Conservation (phyloP, 2,888 invertebrate species). For the Acleris laterana region DNA sequence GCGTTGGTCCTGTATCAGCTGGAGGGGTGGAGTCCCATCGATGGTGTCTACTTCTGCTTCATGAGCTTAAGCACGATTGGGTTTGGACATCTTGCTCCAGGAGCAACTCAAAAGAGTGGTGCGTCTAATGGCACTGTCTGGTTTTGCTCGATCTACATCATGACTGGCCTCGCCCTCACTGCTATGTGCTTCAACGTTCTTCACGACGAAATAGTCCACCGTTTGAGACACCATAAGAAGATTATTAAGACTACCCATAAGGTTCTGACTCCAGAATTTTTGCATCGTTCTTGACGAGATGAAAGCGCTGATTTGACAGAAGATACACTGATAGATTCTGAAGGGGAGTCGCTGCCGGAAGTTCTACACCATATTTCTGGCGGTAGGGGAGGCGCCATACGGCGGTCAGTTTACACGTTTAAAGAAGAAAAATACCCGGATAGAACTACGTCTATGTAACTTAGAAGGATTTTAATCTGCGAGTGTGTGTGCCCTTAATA, state of each 20-base stretch:
- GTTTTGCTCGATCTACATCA: conserved; percentile 95
- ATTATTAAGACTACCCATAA: conserved; percentile 70
- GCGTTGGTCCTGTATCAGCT: conserved; percentile 94
- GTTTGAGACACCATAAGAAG: conserved; percentile 86
- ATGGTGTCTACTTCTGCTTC: conserved; percentile 97
- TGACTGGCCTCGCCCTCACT: conserved; percentile 94
- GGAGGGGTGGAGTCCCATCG: conserved; percentile 96
- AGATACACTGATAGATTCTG: conserved; percentile 72
- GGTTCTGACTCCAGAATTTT: conserved; percentile 71
- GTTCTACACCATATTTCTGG: conserved; percentile 75
- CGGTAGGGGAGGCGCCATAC: conserved; percentile 66
- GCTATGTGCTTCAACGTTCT: conserved; percentile 96
- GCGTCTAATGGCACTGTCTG: conserved; percentile 89
- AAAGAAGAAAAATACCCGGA: conserved; percentile 71
- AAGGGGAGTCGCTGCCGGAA: conserved; percentile 76
- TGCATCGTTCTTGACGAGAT: conserved; percentile 80
- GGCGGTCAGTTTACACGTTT: conserved; percentile 71
- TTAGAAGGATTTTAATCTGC: conserved; percentile 17
- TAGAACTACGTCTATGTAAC: conserved; percentile 68
- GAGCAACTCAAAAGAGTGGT: conserved; percentile 80
- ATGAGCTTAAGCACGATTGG: conserved; percentile 97
- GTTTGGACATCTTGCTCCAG: conserved; percentile 93
- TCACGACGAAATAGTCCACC: conserved; percentile 94
- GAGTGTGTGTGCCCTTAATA: conserved; percentile 23
- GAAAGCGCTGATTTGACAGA: conserved; percentile 72